Conservation (phyloP, 2,797 vertebrate species). For the Chaetodon trifasciatus region DNA sequence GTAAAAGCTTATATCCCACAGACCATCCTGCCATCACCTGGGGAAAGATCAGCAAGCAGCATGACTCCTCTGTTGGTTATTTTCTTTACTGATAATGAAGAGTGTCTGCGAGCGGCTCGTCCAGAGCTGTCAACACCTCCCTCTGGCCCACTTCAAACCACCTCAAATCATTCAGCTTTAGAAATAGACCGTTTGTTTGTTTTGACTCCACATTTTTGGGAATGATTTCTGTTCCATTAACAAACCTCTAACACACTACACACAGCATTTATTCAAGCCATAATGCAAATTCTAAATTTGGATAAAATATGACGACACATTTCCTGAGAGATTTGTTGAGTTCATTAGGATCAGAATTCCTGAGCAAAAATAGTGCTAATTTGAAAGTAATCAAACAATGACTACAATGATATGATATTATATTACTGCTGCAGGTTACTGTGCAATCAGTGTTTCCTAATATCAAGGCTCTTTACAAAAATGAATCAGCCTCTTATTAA, state of each 20-base stretch:
- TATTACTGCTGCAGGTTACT: neutral
- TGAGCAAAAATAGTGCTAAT: neutral
- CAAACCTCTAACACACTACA: neutral
- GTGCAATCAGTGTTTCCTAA: neutral
- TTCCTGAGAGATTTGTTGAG: neutral
- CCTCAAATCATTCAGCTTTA: constrained; percentile 33
- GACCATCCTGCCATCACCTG: constrained; percentile 62
- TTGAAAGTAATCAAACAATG: neutral
- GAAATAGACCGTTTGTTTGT: constrained; percentile 42
- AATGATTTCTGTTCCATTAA: neutral
- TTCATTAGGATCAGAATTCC: neutral
- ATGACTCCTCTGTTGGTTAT: constrained; percentile 46
- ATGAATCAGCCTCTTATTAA: neutral
- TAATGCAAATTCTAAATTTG: neutral
- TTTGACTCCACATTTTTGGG: constrained; percentile 20
- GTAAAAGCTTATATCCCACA: constrained; percentile 44
- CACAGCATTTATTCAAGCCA: neutral
- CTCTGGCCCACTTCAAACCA: constrained; percentile 21
- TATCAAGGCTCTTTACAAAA: neutral
- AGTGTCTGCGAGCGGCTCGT: constrained; percentile 38
- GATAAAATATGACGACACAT: neutral
- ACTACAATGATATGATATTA: neutral
- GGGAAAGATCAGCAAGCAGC: constrained; percentile 62
- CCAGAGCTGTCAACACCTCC: constrained; percentile 51
- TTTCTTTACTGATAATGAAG: constrained; percentile 61